Evolutionary conservation across 2,113 vertebrate genomes (phyloP), one percentile per base, ranked within the genome.

Genomic region (Sprattus sprattus): DNA sequence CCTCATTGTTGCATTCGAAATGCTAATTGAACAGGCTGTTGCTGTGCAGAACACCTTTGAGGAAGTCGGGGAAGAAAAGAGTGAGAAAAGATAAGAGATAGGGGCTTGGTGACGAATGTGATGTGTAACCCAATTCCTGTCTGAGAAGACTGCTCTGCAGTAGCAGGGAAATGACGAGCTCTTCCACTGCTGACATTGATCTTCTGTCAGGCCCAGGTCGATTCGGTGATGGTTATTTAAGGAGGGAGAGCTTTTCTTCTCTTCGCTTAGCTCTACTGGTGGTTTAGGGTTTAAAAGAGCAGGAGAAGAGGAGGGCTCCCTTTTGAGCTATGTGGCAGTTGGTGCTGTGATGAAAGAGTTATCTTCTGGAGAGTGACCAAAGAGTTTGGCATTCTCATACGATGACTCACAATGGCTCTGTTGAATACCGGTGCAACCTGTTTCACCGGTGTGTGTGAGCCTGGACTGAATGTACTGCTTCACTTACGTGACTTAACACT

Each of bases 61-160:
- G 54, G 4, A 60, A 20, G 22, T 7, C 18, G 22, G 6, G 7
- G 22, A 20, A 15, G 47, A 52, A 39, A 85, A 67, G 45, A 25
- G 44, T 64, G 8, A 25, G 6, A 32, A 22, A 49, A 44, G 46
- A 82, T n/a, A 83, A 78, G 32, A 85, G 2, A 15, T 15, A 54
- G 13, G 82, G 86, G 85, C 84, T 32, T 45, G 81, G 67, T 85
- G 57, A 83, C 45, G 32, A 57, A 84, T 60, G 78, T 84, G 88
- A 89, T 46, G 82, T 57, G 50, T 82, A 82, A 87, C 78, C 82
- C 57, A 82, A 83, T 85, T 84, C 84, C 50, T 81, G 45, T 86
- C 57, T 1, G 57, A 11, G 15, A 71, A 81, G 75, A 83, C 64
- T 47, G 45, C 50, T 60, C 13, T 64, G 57, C 50, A 85, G 82